A percentile compares a stretch with the other conserved stretches of the same genome.
Conservation (phyloP, 2,888 invertebrate species). For the Apamea crenata region DNA sequence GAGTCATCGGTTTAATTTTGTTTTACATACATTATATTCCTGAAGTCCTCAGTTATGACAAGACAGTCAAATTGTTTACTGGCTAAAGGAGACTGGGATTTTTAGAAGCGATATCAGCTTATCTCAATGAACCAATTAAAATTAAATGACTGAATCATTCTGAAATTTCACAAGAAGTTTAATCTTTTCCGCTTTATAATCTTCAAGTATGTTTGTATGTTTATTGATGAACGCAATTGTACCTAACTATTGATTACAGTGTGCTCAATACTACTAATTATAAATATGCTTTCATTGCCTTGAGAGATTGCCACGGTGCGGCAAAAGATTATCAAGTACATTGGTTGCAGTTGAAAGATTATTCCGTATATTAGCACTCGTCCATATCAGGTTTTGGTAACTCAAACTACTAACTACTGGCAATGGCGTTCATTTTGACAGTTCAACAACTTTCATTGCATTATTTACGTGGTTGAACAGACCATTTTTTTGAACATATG, state of each 20-base stretch:
- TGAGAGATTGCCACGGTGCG: conserved; percentile 26
- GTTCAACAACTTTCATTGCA: too few relatives aligned
- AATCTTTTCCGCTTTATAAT: conserved; percentile 12
- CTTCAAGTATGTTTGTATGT: background rate
- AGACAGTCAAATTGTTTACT: background rate
- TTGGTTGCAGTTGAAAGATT: background rate
- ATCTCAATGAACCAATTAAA: conserved; percentile 2
- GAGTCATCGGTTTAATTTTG: background rate
- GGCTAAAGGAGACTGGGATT: background rate
- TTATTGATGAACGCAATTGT: conserved; percentile 5
- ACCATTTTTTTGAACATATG: too few relatives aligned
- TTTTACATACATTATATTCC: background rate
- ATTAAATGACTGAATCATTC: background rate
- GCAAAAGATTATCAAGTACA: conserved; percentile 28
- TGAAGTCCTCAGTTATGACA: background rate
- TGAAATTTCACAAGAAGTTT: conserved; percentile 2
- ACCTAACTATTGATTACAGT: conserved; percentile 18
- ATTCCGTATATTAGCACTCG: background rate
- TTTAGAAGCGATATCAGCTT: background rate
- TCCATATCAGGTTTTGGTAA: background rate
- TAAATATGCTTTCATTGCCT: conserved; percentile 16
- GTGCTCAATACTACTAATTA: conserved; percentile 17
- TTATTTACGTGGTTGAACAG: too few relatives aligned
- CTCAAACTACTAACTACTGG: too few relatives aligned
- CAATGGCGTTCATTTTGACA: too few relatives aligned